These are phyloP conservation scores for Progne subis DNA, from an alignment of 2,113 vertebrate genomes.

Conservation along the genomic window DNA sequence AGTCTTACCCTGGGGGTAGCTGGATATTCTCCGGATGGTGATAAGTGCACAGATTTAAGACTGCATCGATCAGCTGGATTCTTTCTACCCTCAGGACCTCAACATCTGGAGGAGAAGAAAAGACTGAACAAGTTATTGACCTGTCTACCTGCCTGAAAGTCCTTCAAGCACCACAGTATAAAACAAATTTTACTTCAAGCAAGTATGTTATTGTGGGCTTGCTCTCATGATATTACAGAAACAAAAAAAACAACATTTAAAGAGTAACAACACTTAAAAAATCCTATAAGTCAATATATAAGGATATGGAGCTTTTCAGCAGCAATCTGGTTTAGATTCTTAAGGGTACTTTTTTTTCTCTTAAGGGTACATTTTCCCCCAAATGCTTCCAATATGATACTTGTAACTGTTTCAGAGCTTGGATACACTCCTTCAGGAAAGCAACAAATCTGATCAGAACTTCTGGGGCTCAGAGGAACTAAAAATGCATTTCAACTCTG, in stretches of 20 bases:
- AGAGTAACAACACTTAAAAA: not conserved
- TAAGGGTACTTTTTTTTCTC: not conserved
- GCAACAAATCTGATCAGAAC: not conserved
- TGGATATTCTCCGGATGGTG: constrained; percentile 99
- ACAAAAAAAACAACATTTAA: not conserved
- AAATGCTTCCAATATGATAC: not conserved
- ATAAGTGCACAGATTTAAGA: constrained; percentile 96
- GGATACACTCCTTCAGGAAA: not conserved
- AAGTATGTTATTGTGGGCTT: constrained; percentile 8
- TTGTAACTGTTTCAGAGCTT: not conserved
- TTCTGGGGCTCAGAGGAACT: not conserved
- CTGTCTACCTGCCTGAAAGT: not conserved
- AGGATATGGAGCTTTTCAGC: not conserved
- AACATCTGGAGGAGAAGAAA: constrained; percentile 80
- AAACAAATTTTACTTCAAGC: constrained; percentile 16
- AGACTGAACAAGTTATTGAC: constrained; percentile 17
- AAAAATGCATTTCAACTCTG: not conserved
- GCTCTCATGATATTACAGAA: constrained; percentile 2
- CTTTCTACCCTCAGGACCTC: constrained; percentile 94
- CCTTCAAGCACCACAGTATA: not conserved
- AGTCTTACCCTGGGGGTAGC: constrained; percentile 88
- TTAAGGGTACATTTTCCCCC: not conserved
- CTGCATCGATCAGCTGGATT: constrained; percentile 93
- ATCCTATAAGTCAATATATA: not conserved
- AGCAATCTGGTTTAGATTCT: constrained; percentile 4